Percentiles rank a stretch among this genome's conserved stretches.
These are phyloP conservation scores for Morone chrysops DNA, from an alignment of 2,113 vertebrate species.

Conservation along the genomic window DNA sequence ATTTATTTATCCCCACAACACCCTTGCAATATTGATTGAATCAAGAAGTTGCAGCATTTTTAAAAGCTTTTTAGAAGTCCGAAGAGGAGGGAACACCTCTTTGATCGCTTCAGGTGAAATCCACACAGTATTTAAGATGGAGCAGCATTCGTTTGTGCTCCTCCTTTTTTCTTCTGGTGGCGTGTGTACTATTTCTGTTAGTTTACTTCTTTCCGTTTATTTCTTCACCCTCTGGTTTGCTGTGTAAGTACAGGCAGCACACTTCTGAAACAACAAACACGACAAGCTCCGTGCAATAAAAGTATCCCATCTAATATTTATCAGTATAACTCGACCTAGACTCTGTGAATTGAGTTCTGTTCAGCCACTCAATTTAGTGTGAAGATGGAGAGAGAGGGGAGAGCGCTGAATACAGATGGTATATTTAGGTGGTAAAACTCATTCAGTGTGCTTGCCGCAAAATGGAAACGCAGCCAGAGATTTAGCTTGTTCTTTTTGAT, in stretches of 20 bases:
- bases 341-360: conserved; percentile 62
- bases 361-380: conserved; percentile 73
- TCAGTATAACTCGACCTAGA: conserved; percentile 61
- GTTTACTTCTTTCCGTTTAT: conserved; percentile 18
- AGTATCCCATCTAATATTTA: conserved; percentile 85
- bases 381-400: conserved; percentile 47
- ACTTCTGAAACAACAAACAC: conserved; percentile 71
- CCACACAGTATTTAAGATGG: conserved; percentile 29
- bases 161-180: not conserved
- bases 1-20: conserved; percentile 76
- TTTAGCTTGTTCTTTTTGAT: conserved; percentile 11
- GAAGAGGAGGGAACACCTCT: conserved; percentile 60
- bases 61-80: conserved; percentile 76
- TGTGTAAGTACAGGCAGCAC: conserved; percentile 59
- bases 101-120: conserved; percentile 74
- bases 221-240: conserved; percentile 35
- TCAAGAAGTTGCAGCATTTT: conserved; percentile 58
- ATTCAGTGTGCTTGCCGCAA: conserved; percentile 1
- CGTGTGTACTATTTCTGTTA: conserved; percentile 11
- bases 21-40: conserved; percentile 80
- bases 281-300: conserved; percentile 78
- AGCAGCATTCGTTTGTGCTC: not conserved
- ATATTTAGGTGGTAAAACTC: conserved; percentile 66
- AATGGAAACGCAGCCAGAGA: conserved; percentile 10
- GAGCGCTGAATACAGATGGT: conserved; percentile 52